Base-by-base conservation (phyloP, 2,113 vertebrate species). In the Collichthys lucidus region DNA sequence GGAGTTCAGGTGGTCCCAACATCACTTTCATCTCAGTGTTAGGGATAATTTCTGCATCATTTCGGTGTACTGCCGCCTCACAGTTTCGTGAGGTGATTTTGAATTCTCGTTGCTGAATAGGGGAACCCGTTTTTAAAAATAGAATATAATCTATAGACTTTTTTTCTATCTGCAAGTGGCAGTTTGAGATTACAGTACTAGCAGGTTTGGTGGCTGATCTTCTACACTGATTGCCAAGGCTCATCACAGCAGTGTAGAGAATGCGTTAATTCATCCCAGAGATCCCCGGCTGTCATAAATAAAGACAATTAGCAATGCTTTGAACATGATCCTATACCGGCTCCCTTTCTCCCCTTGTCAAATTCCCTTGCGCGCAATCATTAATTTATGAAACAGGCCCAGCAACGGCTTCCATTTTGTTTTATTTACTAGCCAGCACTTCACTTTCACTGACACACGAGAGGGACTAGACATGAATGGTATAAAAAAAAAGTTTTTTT, bases 361-460 rank as follows among this genome's bases (percentile, higher is more conserved):
- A 53, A 76, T 85, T 81, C 77, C 71, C 71, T 31, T 24, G 70
- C 81, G 75, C 60, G n/a, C 83, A 66, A 80, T 87, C 71, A 89
- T 90, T 90, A 86, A 91, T 91, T 83, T 55, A 90, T 87, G 67
- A 86, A 81, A 62, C 52, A 63, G 61, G 67, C 76, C 81, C 85
- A 79, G 80, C 64, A 80, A 19, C 53, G 12, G 53, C 67, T 75
- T 88, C 62, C 53, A 40, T 81, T 64, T 80, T 62, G 75, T 85
- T 89, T 85, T 88, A 82, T 88, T 88, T 63, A 64, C 29, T 26
- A 61, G 89, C 83, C 79, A 85, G 64, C 53, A 53, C 65, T 77
- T 82, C 68, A 65, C 72, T 80, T 52, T 75, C 61, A 53, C 71
- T 55, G 65, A 77, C 60, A 49, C 47, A 64, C 50, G 47, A 12